phyloP scores from a whole-genome alignment of 2,113 vertebrate species.

The Loxodonta africana region DNA sequence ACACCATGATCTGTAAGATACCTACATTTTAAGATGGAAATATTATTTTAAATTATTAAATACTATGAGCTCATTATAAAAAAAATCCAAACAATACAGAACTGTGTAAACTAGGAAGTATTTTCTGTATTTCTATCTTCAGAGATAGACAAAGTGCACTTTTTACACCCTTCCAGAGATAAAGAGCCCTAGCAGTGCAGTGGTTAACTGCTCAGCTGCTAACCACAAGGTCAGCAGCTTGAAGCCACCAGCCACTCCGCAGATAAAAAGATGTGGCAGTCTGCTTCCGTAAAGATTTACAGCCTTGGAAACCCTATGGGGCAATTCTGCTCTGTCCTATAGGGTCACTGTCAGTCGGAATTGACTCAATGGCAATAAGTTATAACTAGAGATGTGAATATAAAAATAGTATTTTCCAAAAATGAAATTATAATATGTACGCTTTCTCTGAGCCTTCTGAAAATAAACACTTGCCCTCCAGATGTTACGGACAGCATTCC shows the following conservation, averaged over 20 bases:
- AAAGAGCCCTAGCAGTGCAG: too few species aligned
- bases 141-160: background rate
- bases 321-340: too few species aligned
- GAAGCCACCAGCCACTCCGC: too few species aligned
- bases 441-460: background rate
- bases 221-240: too few species aligned
- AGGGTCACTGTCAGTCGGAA: too few species aligned
- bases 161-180: background rate
- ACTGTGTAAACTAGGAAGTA: background rate
- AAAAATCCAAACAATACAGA: background rate
- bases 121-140: background rate
- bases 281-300: too few species aligned
- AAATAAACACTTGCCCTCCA: slow-evolving; percentile 46
- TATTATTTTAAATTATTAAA: background rate
- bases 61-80: background rate
- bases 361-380: too few species aligned
- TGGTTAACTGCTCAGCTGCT: too few species aligned
- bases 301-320: too few species aligned
- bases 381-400: background rate
- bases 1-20: background rate
- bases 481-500: background rate
- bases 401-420: slow-evolving; percentile 55
- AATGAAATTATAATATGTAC: slow-evolving; percentile 52
- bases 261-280: too few species aligned
- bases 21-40: background rate